A percentile compares a stretch with the other conserved stretches of the same genome.
These are phyloP conservation scores for Stenodera caucasica DNA, from an alignment of 2,888 invertebrate genomes.

Conservation along the genomic window DNA sequence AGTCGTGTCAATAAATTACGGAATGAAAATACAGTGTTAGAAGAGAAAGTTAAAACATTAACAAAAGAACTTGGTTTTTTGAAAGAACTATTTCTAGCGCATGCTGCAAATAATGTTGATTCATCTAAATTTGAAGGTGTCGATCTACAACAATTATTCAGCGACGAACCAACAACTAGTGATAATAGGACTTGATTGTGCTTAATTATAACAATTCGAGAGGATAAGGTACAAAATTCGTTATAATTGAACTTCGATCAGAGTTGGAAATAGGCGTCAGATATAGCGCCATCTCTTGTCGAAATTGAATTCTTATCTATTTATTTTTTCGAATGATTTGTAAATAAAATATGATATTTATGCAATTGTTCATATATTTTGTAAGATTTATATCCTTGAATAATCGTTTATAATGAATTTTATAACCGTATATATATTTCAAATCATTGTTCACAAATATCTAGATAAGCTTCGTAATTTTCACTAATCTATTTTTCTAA, in stretches of 20 bases:
- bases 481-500: constrained; percentile 6
- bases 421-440: too few relatives aligned
- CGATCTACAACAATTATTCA: constrained; percentile 61
- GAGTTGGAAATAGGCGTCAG: not conserved
- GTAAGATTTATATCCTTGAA: too few relatives aligned
- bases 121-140: constrained; percentile 61
- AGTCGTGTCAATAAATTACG: constrained; percentile 73
- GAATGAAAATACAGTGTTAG: constrained; percentile 76
- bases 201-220: not conserved
- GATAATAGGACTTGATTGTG: constrained; percentile 9
- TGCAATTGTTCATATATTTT: too few relatives aligned
- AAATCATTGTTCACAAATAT: not conserved
- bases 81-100: constrained; percentile 79
- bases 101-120: constrained; percentile 66
- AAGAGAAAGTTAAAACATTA: constrained; percentile 79
- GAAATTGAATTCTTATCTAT: not conserved
- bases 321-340: too few relatives aligned
- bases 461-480: too few relatives aligned
- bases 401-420: too few relatives aligned
- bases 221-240: too few relatives aligned
- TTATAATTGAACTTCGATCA: not conserved
- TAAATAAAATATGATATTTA: too few relatives aligned
- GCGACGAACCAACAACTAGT: constrained; percentile 52
- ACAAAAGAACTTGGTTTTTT: constrained; percentile 78
- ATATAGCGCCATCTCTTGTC: not conserved